Evolutionary conservation across 2,888 invertebrate genomes (phyloP), one percentile per base, ranked within the genome.

Genomic region (Pollenia griseotomentosa): DNA sequence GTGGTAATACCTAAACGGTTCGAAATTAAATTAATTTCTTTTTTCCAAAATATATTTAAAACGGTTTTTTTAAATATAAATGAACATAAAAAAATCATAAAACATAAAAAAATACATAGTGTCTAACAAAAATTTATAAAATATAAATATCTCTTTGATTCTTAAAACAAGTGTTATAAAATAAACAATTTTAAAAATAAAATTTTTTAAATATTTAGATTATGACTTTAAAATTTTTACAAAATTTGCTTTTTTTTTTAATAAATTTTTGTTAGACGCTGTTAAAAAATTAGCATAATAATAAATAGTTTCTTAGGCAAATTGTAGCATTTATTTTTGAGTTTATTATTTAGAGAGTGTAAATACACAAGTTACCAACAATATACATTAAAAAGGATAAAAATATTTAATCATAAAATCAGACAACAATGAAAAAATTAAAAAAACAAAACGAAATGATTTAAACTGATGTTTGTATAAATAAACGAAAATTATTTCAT

Each of bases 401-500:
- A 55, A 55, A 40, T 23, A 12, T 12, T 33, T 53, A 23, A 63
- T 33, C 33, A 33, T 33, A 57, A 59, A 57, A 51, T 19, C 19
- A 42, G n/a, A 63, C 33, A 65, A 40, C 8, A 55, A n/a, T n/a
- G n/a, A n/a, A n/a, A n/a, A n/a, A n/a, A n/a, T n/a, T n/a, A n/a
- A n/a, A n/a, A n/a, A n/a, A 68, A 65, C 3, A 33, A 70, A 59
- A 16, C 46, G n/a, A 66, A 65, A 33, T 53, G 53, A 68, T 66
- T 46, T 16, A 75, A 63, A 65, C 46, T 42, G 51, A 80, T 71
- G 44, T 81, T 80, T 86, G 86, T 86, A 83, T 83, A 86, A 86
- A 83, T 83, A 83, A 86, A 83, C 71, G 73, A 80, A 86, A 33
- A 81, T 83, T 48, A 81, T 81, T 81, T 77, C 71, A 86, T 78